Evolutionary conservation across 2,797 vertebrate genomes (phyloP), one percentile per base, ranked within the genome.

Genomic region (Sylvia borin): DNA sequence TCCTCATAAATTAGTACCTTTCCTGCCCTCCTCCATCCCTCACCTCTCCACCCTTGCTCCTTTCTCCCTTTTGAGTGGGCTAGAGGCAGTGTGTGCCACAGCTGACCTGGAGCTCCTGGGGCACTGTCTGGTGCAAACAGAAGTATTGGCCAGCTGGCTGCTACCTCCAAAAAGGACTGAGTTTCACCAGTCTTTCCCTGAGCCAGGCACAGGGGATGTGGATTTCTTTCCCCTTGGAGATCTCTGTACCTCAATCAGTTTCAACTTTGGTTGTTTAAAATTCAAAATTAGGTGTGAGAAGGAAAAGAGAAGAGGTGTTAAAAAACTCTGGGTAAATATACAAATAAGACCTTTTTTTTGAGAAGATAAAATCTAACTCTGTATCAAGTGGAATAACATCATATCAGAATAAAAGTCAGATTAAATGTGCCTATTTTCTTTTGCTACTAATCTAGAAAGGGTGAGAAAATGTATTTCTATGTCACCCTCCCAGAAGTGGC

Each of bases 181-280:
- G 18, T 22, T 45, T 40, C 3, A 3, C 10, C 18, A 3, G 0
- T 13, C 19, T 54, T 66, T 38, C 24, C 7, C 40, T 50, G 43
- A 58, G 22, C 5, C 11, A 45, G 11, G 6, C 6, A 29, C 4
- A 26, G 9, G 31, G 4, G 45, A 18, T 66, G 32, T 81, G n/a
- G 5, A 47, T 42, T 48, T 66, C 13, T 50, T 90, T 62, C 38
- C 34, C 47, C 55, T 57, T 45, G 40, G 19, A 70, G 14, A 32
- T 48, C 20, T 66, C 24, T 9, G n/a, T 16, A 40, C 11, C 13
- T 79, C 31, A 74, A 22, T 26, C 26, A 58, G 7, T 50, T 82
- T 72, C 36, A 64, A 9, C 6, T 20, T 36, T 0, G 0, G 22
- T 72, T 38, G 9, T 26, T 48, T 32, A n/a, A 55, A 50, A 17